Evolutionary conservation across 2,888 invertebrate genomes (phyloP), one percentile per base, ranked within the genome.

Genomic region (Lycaena phlaeas): DNA sequence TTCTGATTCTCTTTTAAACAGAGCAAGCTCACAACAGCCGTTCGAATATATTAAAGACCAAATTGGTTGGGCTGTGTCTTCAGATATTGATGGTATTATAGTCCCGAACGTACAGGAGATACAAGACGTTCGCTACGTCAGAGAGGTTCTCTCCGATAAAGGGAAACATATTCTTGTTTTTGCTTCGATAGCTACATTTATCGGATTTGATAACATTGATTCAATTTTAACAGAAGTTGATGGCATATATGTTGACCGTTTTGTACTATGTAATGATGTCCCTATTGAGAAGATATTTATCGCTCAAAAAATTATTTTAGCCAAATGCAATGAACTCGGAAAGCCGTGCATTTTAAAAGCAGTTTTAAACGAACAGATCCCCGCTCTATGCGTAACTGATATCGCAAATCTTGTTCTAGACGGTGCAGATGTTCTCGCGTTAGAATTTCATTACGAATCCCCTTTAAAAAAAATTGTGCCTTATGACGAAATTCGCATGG

Each of bases 331-430:
- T 67, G 87, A 87, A 62, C 79, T 71, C 43, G 96, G 96, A 2
- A 95, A 96, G 64, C 94, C 95, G 0, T 93, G 94, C 9, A 93
- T 96, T 52, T 93, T 93, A 68, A 95, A 95, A 92, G 94, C 82
- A 88, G 66, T 94, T 88, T 71, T 94, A 89, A 54, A 96, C 92
- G 96, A 90, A 89, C 52, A 91, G 87, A 73, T 94, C 88, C 74
- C 94, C 87, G 56, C 86, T 87, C 47, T 92, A 90, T 50, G 94
- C 90, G 40, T 88, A 88, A 71, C 92, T 12, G 96, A 96, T 66
- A 94, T 97, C n/a, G 96, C 95, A 14, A 96, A 96, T 71, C 90
- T 95, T 7, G 90, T 97, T 28, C 78, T 96, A 14, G 96, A 97
- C 71, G 96, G 96, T 3, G 92, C 91, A 27, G 96, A 96, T 69